Percentiles rank a stretch among this genome's conserved stretches.
These are phyloP conservation scores for Pachypanchax playfairii DNA, from an alignment of 2,113 vertebrate species.

Conservation along the genomic window DNA sequence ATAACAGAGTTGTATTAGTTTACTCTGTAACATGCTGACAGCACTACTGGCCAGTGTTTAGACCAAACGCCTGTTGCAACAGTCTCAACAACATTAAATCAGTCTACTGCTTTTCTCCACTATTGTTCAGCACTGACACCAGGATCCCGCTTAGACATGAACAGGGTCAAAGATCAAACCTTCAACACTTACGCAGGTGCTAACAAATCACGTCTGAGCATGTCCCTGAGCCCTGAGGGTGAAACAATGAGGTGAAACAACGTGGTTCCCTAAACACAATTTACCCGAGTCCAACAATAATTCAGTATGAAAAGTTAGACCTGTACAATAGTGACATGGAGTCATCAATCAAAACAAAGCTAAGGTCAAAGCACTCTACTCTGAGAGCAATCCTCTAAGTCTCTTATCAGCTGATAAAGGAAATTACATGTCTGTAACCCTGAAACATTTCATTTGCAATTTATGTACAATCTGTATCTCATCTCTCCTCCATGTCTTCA, in stretches of 20 bases:
- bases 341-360: slow-evolving; percentile 66
- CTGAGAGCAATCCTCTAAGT: slow-evolving; percentile 64
- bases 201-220: slow-evolving; percentile 52
- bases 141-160: slow-evolving; percentile 62
- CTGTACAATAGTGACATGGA: slow-evolving; percentile 46
- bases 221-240: slow-evolving; percentile 48
- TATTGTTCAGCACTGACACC: slow-evolving; percentile 69
- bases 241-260: slow-evolving; percentile 46
- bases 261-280: neutral
- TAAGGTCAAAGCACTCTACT: slow-evolving; percentile 45
- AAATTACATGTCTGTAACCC: slow-evolving; percentile 67
- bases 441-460: slow-evolving; percentile 73
- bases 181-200: slow-evolving; percentile 38
- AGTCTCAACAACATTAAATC: slow-evolving; percentile 29
- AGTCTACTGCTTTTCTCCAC: slow-evolving; percentile 39
- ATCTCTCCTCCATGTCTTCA: slow-evolving; percentile 50
- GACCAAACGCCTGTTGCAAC: slow-evolving; percentile 32
- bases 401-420: slow-evolving; percentile 63
- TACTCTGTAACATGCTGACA: slow-evolving; percentile 1
- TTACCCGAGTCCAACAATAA: slow-evolving; percentile 31
- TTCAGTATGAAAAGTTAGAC: slow-evolving; percentile 52
- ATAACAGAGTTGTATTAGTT: neutral
- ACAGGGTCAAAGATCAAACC: slow-evolving; percentile 68
- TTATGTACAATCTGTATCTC: slow-evolving; percentile 61
- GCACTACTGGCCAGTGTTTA: slow-evolving; percentile 17